Percentiles rank a stretch among this genome's conserved stretches.
phyloP scores from a whole-genome alignment of 2,888 invertebrate genomes.

The Habrosyne pyritoides region DNA sequence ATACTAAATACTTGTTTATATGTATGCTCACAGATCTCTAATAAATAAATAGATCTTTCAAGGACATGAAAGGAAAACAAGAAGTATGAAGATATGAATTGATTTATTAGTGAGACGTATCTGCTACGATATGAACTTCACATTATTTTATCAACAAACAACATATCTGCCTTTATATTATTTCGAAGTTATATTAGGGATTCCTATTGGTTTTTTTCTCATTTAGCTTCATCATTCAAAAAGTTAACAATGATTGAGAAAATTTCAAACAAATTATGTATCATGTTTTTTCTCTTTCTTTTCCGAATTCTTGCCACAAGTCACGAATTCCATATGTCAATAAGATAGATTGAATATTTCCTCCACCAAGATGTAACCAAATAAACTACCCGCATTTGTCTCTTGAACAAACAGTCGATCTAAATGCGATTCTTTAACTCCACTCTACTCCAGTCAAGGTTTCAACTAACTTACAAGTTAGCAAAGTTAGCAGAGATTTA shows the following conservation, averaged over 20 bases:
- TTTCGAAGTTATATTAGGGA: too few relatives aligned
- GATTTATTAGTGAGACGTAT: neutral
- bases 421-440: conserved; percentile 1
- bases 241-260: too few relatives aligned
- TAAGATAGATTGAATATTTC: neutral
- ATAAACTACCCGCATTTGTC: neutral
- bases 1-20: too few relatives aligned
- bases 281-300: too few relatives aligned
- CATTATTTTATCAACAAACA: neutral
- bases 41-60: too few relatives aligned
- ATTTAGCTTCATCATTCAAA: too few relatives aligned
- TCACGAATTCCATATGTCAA: neutral
- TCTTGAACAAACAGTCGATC: neutral
- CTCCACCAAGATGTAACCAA: neutral
- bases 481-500: conserved; percentile 10
- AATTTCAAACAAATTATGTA: too few relatives aligned
- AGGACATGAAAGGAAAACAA: too few relatives aligned
- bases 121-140: neutral
- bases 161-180: too few relatives aligned
- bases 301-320: neutral
- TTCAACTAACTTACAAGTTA: conserved; percentile 11
- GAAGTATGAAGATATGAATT: neutral
- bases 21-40: too few relatives aligned
- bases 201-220: too few relatives aligned
- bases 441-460: conserved; percentile 2